Base-by-base conservation (phyloP, 2,113 vertebrate species). In the Perccottus glenii region DNA sequence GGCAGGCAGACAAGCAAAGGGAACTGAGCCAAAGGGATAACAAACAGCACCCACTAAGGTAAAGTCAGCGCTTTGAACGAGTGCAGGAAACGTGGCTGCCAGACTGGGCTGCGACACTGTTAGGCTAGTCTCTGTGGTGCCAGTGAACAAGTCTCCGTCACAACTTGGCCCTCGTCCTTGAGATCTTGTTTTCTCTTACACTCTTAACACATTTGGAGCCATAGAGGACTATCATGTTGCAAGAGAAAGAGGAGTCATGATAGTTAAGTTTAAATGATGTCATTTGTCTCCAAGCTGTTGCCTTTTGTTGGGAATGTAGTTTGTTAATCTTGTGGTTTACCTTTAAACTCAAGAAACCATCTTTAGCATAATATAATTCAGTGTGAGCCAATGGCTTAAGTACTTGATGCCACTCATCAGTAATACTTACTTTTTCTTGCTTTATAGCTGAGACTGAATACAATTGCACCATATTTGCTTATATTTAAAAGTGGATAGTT, bases 101-200 rank as follows among this genome's bases (percentile, higher is more conserved):
- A 84, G 82, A 81, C 87, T 48, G 44, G 78, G 72, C 81, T 81
- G 56, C 74, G 90, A 92, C 87, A 87, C 73, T 51, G 64, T 66
- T 15, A 83, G 88, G 79, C 87, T 81, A 90, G 90, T 80, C 88
- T 67, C n/a, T 12, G 64, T 70, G 85, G 89, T 94, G 92, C 91
- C 92, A 89, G 85, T 77, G 90, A 87, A n/a, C n/a, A n/a, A 65
- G 78, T 70, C 80, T 90, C 53, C 48, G 82, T 91, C 85, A 72
- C 70, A 82, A 74, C 69, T 82, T 87, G 79, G 82, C 81, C 80
- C 47, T 50, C 55, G 27, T 49, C 64, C 47, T 51, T 12, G 4
- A 15, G 70, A 78, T 75, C 56, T 61, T 75, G 43, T 77, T 85
- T 69, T 73, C 66, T 65, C 73, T 73, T 63, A 43, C 45, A 35